These are phyloP conservation scores for Chrysopilus asiliformis DNA, from an alignment of 2,888 invertebrate genomes.

Conservation along the genomic window DNA sequence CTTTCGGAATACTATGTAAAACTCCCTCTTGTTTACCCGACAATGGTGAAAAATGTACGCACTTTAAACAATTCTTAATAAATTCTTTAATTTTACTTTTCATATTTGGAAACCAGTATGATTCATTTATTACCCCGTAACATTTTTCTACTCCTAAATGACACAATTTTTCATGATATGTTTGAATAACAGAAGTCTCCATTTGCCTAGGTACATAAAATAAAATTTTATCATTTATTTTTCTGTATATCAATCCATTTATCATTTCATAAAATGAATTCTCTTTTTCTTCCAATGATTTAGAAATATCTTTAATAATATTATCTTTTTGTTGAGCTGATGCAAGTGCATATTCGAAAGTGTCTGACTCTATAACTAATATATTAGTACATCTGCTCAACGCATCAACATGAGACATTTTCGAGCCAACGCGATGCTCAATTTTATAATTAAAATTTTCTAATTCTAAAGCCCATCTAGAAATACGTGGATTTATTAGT, in stretches of 20 bases:
- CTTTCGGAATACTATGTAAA: too few relatives aligned
- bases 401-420: too few relatives aligned
- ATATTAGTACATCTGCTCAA: constrained; percentile 17
- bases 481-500: too few relatives aligned
- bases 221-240: too few relatives aligned
- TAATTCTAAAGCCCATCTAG: too few relatives aligned
- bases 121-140: constrained; percentile 16
- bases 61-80: constrained; percentile 14
- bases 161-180: constrained; percentile 20
- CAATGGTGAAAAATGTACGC: too few relatives aligned
- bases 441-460: too few relatives aligned
- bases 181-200: constrained; percentile 17
- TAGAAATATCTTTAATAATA: constrained; percentile 14
- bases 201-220: constrained; percentile 17
- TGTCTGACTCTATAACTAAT: constrained; percentile 7
- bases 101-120: constrained; percentile 25
- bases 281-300: constrained; percentile 13
- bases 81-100: constrained; percentile 11
- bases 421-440: constrained; percentile 17
- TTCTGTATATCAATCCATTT: constrained; percentile 15
- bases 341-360: constrained; percentile 12
- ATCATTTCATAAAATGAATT: constrained; percentile 11
- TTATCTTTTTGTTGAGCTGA: constrained; percentile 14
- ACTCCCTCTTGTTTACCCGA: too few relatives aligned
- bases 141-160: constrained; percentile 24